phyloP scores from a whole-genome alignment of 2,797 vertebrate genomes.

The Nannoperca australis region DNA sequence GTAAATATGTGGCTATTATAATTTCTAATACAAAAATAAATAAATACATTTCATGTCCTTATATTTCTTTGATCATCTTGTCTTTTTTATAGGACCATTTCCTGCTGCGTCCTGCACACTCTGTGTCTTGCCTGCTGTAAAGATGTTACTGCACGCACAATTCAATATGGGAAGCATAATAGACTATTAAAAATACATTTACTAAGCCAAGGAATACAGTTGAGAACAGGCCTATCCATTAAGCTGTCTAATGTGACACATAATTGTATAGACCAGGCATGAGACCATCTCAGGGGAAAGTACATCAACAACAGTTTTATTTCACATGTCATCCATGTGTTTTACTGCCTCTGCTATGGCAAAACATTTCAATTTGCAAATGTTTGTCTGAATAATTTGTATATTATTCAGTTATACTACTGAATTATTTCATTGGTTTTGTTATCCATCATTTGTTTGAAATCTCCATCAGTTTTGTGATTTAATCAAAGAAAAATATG shows the following conservation, averaged over 20 bases:
- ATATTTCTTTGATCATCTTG: background rate
- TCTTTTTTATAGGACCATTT: background rate
- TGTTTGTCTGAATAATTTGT: background rate
- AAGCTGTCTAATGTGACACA: constrained; percentile 45
- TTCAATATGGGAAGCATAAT: constrained; percentile 42
- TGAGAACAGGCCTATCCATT: constrained; percentile 45
- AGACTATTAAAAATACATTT: constrained; percentile 55
- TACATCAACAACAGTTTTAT: constrained; percentile 3
- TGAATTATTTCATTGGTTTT: background rate
- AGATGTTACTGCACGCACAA: constrained; percentile 16
- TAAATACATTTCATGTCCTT: background rate
- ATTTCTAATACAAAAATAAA: background rate
- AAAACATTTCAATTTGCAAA: background rate
- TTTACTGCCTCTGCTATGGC: background rate
- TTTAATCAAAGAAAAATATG: background rate
- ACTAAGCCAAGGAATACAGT: constrained; percentile 32
- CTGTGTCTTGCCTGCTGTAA: constrained; percentile 15
- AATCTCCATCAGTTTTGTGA: background rate
- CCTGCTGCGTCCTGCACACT: background rate
- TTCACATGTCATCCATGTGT: background rate
- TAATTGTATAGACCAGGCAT: constrained; percentile 17
- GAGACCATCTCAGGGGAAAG: constrained; percentile 12
- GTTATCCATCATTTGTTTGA: background rate
- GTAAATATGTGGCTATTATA: background rate
- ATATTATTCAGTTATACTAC: background rate